Evolutionary conservation across 2,888 invertebrate genomes (phyloP), one percentile per base, ranked within the genome.

Genomic region (Unio pictorum): DNA sequence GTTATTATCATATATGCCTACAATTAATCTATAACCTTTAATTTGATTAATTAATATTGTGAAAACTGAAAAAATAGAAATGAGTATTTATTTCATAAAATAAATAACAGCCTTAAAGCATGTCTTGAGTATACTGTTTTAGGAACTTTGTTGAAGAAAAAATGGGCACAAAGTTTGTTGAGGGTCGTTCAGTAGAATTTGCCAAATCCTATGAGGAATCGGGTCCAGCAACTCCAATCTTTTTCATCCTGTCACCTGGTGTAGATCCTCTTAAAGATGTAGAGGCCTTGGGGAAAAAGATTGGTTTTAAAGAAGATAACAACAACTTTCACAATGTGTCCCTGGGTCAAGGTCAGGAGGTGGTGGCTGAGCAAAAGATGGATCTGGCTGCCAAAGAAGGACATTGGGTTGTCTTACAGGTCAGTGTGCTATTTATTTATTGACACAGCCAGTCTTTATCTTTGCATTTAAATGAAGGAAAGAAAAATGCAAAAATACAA

Each of bases 191-290:
- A 15, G 93, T 97, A 68, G 97, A 97, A 86, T 97, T 98, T 89
- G 93, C 95, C 60, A 96, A 97, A 90, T 97, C 97, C 0, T 98
- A 93, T 87, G 96, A 97, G 90, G 98, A 98, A 90, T 95, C 97
- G 0, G 95, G 96, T 84, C 95, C 96, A 0, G 94, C 94, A 0
- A 98, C 97, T 0, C 98, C 98, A 0, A 95, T 98, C 83, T 98
- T 98, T 91, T 98, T 98, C 88, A 98, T 98, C 84, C 92, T 98
- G 0, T 98, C 97, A 0, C 98, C 98, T 6, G 98, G 98, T 66
- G 98, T 98, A 0, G 97, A 98, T 91, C 98, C 98, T 0, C 91
- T 98, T 57, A 97, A 97, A 90, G 98, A 98, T 87, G 97, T 98
- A 1, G 98, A 98, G 90, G 93, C 94, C 56, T 91, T 97, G 59